Evolutionary conservation across 2,888 invertebrate genomes (phyloP), one percentile per base, ranked within the genome.

Genomic region (Dione vanillae): DNA sequence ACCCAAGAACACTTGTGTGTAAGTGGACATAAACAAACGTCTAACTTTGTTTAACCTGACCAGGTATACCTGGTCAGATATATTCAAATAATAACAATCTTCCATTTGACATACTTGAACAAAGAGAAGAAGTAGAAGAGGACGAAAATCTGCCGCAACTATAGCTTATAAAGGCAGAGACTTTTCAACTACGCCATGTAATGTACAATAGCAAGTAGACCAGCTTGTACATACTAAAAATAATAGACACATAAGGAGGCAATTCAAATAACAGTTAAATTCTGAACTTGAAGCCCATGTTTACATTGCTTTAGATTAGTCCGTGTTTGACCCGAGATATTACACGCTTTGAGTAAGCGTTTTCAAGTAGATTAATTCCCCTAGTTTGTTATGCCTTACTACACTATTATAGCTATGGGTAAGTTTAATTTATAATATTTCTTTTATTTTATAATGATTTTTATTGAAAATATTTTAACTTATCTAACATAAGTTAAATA

Each of bases 231-330:
- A 52, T 35, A 51, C 61, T 62, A 66, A 66, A 70, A 66, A 70
- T 67, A 70, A 65, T 65, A 71, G 27, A 66, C 61, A 59, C 64
- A 64, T 19, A 40, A 65, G 51, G 62, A 71, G 49, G 67, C 67
- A 74, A 65, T 74, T 67, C 74, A 65, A 69, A 67, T 71, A 74
- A 56, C 72, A 74, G 78, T 77, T 75, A 75, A 74, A 71, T 74
- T 73, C 71, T 69, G 72, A 74, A 72, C 74, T 75, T 76, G 67
- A 52, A 65, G 76, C 76, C 78, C 80, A 77, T 85, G 86, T 82
- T 85, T 84, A 87, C 82, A 83, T 79, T 79, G 85, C 83, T 82
- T 83, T 83, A 85, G 85, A 87, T 86, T 86, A 85, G 80, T 80
- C 80, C 80, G 78, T 80, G 80, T 82, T 83, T 84, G 83, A 83